Percentiles rank a stretch among this genome's conserved stretches.
Conservation (phyloP, 2,888 invertebrate species). For the Xestia xanthographa region DNA sequence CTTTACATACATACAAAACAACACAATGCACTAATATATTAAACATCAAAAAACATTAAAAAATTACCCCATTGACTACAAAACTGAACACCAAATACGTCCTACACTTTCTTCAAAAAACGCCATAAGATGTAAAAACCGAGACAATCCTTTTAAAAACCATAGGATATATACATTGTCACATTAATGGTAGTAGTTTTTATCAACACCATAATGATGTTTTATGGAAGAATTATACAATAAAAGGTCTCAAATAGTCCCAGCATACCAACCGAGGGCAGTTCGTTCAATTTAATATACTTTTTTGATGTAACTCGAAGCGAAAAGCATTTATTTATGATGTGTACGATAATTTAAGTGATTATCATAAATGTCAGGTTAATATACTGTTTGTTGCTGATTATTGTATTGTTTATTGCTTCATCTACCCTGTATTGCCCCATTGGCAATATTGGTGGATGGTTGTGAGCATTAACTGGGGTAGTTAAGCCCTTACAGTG, state of each 20-base stretch:
- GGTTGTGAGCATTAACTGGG: background rate
- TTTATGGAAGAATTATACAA: constrained; percentile 78
- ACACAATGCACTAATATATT: constrained; percentile 44
- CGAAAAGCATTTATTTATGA: constrained; percentile 66
- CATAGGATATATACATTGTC: constrained; percentile 71
- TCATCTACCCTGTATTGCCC: constrained; percentile 24
- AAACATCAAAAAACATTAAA: constrained; percentile 21
- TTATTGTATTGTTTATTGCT: constrained; percentile 45
- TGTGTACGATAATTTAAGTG: constrained; percentile 66
- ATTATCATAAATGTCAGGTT: constrained; percentile 70
- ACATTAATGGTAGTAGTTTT: constrained; percentile 69
- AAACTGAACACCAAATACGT: constrained; percentile 31
- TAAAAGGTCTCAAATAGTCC: constrained; percentile 71
- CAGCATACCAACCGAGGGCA: constrained; percentile 51
- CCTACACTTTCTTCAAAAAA: constrained; percentile 54
- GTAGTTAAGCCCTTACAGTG: background rate
- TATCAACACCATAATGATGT: constrained; percentile 71
- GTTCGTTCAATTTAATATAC: constrained; percentile 51
- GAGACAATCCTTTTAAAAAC: constrained; percentile 56
- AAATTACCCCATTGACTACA: constrained; percentile 46
- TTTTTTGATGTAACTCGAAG: constrained; percentile 67
- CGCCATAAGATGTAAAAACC: constrained; percentile 45
- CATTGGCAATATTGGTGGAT: background rate
- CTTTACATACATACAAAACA: constrained; percentile 28
- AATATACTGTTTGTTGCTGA: constrained; percentile 28